phyloP scores from a whole-genome alignment of 2,888 invertebrate genomes.

The Xylota segnis region DNA sequence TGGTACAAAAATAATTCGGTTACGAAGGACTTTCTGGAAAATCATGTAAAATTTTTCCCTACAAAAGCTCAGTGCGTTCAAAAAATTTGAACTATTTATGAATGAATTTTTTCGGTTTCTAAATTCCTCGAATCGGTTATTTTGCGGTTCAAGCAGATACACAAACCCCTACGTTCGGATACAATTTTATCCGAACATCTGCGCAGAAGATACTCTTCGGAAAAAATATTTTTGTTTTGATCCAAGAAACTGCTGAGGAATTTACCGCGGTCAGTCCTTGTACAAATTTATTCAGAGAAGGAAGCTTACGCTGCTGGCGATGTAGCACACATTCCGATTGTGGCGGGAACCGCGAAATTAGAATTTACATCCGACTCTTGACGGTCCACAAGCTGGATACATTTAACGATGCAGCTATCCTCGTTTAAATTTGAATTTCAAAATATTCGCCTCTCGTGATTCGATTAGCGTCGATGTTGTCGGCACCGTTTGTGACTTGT shows the following conservation, averaged over 20 bases:
- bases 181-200: slow-evolving; percentile 18
- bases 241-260: not conserved
- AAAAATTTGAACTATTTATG: not conserved
- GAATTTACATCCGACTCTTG: not conserved
- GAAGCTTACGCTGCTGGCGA: not conserved
- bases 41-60: too few relatives aligned
- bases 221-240: slow-evolving; percentile 18
- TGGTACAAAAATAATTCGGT: not conserved
- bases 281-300: slow-evolving; percentile 2
- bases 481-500: slow-evolving; percentile 45
- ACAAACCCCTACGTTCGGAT: not conserved
- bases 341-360: slow-evolving; percentile 53
- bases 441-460: slow-evolving; percentile 31
- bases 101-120: not conserved
- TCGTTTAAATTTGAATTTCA: slow-evolving; percentile 36
- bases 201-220: slow-evolving; percentile 33
- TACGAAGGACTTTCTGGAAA: not conserved
- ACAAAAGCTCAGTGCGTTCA: not conserved
- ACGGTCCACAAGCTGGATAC: not conserved
- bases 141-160: slow-evolving; percentile 36
- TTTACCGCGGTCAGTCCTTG: slow-evolving; percentile 26
- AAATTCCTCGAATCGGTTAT: slow-evolving; percentile 64
- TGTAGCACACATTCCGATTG: slow-evolving; percentile 1
- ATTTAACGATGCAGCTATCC: not conserved
- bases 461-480: slow-evolving; percentile 32